Base-by-base conservation (phyloP, 2,113 vertebrate genomes). In the Anser cygnoides region DNA sequence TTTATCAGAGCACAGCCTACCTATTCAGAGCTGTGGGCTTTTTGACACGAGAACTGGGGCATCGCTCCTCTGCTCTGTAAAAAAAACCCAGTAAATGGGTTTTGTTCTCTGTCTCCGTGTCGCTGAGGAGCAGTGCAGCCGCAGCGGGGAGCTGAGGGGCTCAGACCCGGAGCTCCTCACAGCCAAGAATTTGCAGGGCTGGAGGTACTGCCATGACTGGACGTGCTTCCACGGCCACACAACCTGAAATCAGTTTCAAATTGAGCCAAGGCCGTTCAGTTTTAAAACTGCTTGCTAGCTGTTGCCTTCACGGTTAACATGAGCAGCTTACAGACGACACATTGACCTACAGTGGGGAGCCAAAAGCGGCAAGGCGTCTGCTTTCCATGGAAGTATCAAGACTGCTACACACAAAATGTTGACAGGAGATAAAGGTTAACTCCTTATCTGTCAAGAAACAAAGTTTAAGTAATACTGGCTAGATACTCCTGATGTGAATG, bases 241-340 rank as follows among this genome's bases (percentile, higher is more conserved):
- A 74, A 78, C 33, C 8, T 71, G 50, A 81, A 91, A 70, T 11
- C 63, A 18, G 10, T 71, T 89, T 55, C 71, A 81, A 87, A 93
- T 90, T 19, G 71, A 89, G 22, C 10, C 1, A 22, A 44, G 65
- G 74, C 88, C 70, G 52, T 37, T 54, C 31, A 66, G 50, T 50
- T 21, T 77, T 80, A 74, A 77, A 92, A 55, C 43, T 9, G 31
- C 59, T 87, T 37, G 59, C 19, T 37, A 41, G 43, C 50, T 25
- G 6, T 41, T 63, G 74, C 46, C 80, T 57, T 52, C 57, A 57
- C 33, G 22, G 46, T 43, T 70, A 63, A 21, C 16, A 33, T 46
- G 6, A 10, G 46, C 61, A 43, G 28, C 33, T 68, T 37, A 55
- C 46, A 29, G 79, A 55, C 35, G 66, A 19, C 22, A 23, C 0